phyloP scores from a whole-genome alignment of 1,140 invertebrate genomes.

The Leguminivora glycinivorella region DNA sequence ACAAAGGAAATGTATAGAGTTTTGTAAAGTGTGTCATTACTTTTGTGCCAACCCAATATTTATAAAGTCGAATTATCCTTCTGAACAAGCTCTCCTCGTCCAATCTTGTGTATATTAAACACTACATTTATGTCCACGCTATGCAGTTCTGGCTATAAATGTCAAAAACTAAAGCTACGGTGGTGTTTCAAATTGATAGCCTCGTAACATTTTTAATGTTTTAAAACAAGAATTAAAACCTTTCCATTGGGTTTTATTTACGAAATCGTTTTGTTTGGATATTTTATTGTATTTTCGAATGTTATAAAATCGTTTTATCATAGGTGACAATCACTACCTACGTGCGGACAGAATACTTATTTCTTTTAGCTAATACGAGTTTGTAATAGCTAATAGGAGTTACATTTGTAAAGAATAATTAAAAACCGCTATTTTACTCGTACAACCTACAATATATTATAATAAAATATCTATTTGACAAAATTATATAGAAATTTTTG shows the following conservation, averaged over 20 bases:
- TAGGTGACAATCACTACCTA: slow-evolving; percentile 30
- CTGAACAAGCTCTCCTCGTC: too few relatives aligned
- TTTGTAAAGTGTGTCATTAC: too few relatives aligned
- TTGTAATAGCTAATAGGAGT: too few relatives aligned
- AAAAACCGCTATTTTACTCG: too few relatives aligned
- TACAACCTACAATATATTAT: too few relatives aligned
- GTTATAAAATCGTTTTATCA: slow-evolving; percentile 52
- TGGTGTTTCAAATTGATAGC: slow-evolving; percentile 64
- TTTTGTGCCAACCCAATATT: too few relatives aligned
- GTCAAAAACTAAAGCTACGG: slow-evolving; percentile 63
- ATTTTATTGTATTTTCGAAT: slow-evolving; percentile 58
- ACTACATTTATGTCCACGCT: background rate
- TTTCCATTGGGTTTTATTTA: slow-evolving; percentile 65
- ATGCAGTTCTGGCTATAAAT: slow-evolving; percentile 44
- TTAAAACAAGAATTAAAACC: slow-evolving; percentile 41
- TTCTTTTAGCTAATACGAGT: background rate
- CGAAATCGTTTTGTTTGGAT: slow-evolving; percentile 53
- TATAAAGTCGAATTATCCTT: too few relatives aligned
- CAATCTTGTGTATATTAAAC: background rate
- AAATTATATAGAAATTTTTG: too few relatives aligned
- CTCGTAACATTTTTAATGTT: slow-evolving; percentile 66
- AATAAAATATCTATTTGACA: too few relatives aligned
- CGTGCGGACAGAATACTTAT: background rate
- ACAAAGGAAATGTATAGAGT: too few relatives aligned
- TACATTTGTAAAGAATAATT: too few relatives aligned